These are phyloP conservation scores for Philhelius pedissequus DNA, from an alignment of 2,888 invertebrate species.

Conservation along the genomic window DNA sequence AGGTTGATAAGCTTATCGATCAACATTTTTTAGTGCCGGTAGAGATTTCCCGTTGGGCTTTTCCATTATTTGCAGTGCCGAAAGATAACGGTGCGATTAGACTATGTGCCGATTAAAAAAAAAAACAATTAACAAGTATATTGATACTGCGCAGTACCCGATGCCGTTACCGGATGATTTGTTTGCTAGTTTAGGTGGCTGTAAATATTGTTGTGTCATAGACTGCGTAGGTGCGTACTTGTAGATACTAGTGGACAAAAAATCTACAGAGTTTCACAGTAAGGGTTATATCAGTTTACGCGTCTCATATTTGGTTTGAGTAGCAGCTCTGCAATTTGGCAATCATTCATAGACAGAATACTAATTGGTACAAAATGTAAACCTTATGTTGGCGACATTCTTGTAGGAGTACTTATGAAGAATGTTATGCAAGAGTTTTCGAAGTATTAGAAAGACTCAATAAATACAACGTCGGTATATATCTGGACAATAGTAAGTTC, in stretches of 20 bases:
- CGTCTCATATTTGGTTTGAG: constrained; percentile 3
- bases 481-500: constrained; percentile 43
- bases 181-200: not conserved
- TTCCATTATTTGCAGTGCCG: constrained; percentile 53
- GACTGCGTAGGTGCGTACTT: not conserved
- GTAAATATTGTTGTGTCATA: not conserved
- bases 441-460: constrained; percentile 5
- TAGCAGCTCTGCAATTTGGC: constrained; percentile 2
- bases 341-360: not conserved
- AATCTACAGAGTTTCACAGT: not conserved
- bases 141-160: not conserved
- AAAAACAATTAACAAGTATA: constrained; percentile 40
- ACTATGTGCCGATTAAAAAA: constrained; percentile 44
- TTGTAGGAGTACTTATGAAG: constrained; percentile 15
- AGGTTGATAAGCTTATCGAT: constrained; percentile 36
- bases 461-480: constrained; percentile 27
- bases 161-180: not conserved
- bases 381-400: constrained; percentile 37
- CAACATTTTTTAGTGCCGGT: constrained; percentile 46
- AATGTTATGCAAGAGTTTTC: constrained; percentile 14
- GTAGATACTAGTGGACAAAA: not conserved
- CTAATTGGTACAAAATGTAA: not conserved
- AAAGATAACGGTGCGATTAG: constrained; percentile 42
- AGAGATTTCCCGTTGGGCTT: constrained; percentile 45
- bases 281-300: not conserved